Evolutionary conservation across 2,797 vertebrate genomes (phyloP).

Genomic region (Rhinogobio ventralis): DNA sequence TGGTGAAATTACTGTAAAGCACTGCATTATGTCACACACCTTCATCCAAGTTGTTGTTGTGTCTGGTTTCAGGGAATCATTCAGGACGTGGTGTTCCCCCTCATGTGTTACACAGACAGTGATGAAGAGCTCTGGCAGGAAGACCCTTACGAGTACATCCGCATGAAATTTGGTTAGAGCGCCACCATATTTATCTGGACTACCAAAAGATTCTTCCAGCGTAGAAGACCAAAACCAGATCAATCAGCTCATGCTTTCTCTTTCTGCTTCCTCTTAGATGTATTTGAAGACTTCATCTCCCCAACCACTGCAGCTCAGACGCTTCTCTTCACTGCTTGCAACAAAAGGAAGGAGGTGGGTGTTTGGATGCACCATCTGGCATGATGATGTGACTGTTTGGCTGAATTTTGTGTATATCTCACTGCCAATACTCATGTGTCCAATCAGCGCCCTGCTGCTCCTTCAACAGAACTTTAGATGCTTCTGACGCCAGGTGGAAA

Average conservation of each 20-base stretch:
- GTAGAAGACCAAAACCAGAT: neutral
- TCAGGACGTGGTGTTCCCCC: slow-evolving; percentile 99
- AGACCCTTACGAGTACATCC: slow-evolving; percentile 99
- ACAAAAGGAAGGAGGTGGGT: slow-evolving; percentile 98
- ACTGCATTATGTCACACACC: neutral
- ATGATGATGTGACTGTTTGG: slow-evolving; percentile 31
- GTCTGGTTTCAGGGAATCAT: slow-evolving; percentile 89
- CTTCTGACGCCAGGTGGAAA: slow-evolving; percentile 14
- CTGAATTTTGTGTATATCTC: slow-evolving; percentile 21
- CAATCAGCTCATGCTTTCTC: neutral
- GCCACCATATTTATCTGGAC: neutral
- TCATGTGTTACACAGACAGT: slow-evolving; percentile 99
- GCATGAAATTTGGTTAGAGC: slow-evolving; percentile 96
- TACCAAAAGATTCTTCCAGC: neutral
- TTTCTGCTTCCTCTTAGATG: slow-evolving; percentile 77
- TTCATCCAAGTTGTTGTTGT: neutral
- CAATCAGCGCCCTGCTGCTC: slow-evolving; percentile 45
- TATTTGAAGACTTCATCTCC: slow-evolving; percentile 99
- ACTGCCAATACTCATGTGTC: slow-evolving; percentile 46
- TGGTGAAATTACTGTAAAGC: neutral
- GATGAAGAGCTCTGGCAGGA: slow-evolving; percentile 99
- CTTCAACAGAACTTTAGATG: slow-evolving; percentile 24
- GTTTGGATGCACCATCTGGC: slow-evolving; percentile 55
- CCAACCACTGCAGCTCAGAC: slow-evolving; percentile 98
- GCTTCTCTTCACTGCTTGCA: slow-evolving; percentile 95